Percentiles rank a stretch among this genome's conserved stretches.
phyloP scores from a whole-genome alignment of 2,113 vertebrate species.

The Tenrec ecaudatus region DNA sequence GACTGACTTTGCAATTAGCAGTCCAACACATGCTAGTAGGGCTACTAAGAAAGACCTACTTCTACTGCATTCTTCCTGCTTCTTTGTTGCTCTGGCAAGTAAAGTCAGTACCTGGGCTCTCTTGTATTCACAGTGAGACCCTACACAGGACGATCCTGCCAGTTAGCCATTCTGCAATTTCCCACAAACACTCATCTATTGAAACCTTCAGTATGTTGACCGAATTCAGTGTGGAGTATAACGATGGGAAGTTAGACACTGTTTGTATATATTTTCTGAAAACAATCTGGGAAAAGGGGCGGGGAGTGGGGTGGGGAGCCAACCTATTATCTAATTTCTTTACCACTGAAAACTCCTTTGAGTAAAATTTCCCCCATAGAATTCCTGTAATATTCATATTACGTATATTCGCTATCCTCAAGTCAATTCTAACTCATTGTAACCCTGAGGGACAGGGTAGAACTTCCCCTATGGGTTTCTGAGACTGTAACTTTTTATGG shows the following conservation, averaged over 20 bases:
- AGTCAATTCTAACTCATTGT: too few relatives aligned
- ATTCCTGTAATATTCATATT: background rate
- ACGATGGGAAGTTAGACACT: conserved; percentile 28
- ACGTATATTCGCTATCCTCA: too few relatives aligned
- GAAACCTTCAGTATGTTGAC: background rate
- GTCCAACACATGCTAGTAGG: too few relatives aligned
- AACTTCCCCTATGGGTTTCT: too few relatives aligned
- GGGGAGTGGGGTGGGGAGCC: too few relatives aligned
- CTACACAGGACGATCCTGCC: background rate
- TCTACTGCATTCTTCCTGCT: background rate
- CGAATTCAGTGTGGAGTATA: background rate
- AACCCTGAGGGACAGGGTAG: too few relatives aligned
- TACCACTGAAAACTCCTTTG: background rate
- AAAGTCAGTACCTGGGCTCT: background rate
- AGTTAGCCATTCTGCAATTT: background rate
- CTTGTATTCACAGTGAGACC: background rate
- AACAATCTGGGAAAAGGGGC: conserved; percentile 12
- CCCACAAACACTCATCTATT: background rate
- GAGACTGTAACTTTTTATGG: too few relatives aligned
- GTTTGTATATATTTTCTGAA: conserved; percentile 28
- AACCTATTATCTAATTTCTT: too few relatives aligned
- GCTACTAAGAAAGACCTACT: background rate
- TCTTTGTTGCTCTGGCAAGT: conserved; percentile 4
- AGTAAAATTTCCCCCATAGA: background rate
- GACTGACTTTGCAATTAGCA: too few relatives aligned